Evolutionary conservation across 2,888 invertebrate genomes (phyloP).

Genomic region (Caenorhabditis sp.): DNA sequence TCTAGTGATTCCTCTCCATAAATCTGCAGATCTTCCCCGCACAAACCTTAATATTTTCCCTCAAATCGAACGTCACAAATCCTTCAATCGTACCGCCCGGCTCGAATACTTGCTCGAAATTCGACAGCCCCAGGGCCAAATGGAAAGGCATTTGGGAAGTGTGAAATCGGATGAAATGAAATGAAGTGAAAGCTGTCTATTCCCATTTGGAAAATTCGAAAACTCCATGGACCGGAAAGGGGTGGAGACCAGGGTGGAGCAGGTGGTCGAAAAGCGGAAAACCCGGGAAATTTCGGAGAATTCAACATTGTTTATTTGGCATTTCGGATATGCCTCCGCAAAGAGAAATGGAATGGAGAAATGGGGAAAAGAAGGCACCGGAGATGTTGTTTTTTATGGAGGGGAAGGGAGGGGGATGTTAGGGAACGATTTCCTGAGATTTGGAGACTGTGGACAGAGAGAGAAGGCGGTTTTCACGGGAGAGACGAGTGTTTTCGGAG

Average conservation of each 20-base stretch:
- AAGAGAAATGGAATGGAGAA: constrained; percentile 1
- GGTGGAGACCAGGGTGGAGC: constrained; percentile 21
- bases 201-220: too few species aligned
- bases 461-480: constrained; percentile 83
- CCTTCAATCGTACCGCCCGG: constrained; percentile 54
- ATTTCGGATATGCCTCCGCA: constrained; percentile 10
- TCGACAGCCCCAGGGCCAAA: constrained; percentile 51
- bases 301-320: constrained; percentile 8
- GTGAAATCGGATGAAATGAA: constrained; percentile 7
- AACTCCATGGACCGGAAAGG: background rate
- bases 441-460: constrained; percentile 43
- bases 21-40: too few species aligned
- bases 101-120: constrained; percentile 54
- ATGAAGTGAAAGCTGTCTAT: background rate
- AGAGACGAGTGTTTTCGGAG: constrained; percentile 89
- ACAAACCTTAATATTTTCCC: constrained; percentile 61
- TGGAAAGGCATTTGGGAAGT: constrained; percentile 50
- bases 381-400: too few species aligned
- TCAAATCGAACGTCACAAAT: constrained; percentile 53
- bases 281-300: too few species aligned
- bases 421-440: constrained; percentile 20
- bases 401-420: background rate
- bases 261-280: too few species aligned
- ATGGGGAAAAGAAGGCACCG: constrained; percentile 8
- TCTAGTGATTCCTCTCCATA: too few species aligned